A percentile compares a stretch with the other conserved stretches of the same genome.
phyloP scores from a whole-genome alignment of 1,140 invertebrate species.

The Aphelinus atriplicis region DNA sequence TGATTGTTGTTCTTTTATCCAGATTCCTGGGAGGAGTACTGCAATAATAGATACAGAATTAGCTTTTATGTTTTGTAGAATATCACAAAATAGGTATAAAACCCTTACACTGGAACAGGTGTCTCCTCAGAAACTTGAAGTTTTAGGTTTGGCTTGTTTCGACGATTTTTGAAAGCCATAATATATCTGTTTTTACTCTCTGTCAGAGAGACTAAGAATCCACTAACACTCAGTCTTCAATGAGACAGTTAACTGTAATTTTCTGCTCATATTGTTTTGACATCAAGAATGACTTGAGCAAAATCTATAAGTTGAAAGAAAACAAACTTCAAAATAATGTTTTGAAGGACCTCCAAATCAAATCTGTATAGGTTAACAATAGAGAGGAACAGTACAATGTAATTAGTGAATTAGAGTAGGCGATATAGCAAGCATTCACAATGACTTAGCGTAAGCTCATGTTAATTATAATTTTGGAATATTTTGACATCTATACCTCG shows the following conservation, averaged over 20 bases:
- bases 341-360: constrained; percentile 17
- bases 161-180: constrained; percentile 50
- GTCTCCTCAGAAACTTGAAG: constrained; percentile 64
- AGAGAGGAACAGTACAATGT: constrained; percentile 12
- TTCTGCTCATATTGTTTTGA: constrained; percentile 3
- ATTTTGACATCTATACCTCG: constrained; percentile 44
- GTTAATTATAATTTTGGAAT: constrained; percentile 16
- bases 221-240: constrained; percentile 4
- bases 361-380: constrained; percentile 23
- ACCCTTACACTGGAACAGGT: constrained; percentile 60
- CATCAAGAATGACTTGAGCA: constrained; percentile 21
- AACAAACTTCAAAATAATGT: constrained; percentile 16
- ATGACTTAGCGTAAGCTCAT: constrained; percentile 9
- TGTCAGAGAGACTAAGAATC: constrained; percentile 9
- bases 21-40: constrained; percentile 83
- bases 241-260: constrained; percentile 27
- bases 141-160: constrained; percentile 59
- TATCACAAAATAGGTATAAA: constrained; percentile 31
- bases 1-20: constrained; percentile 86
- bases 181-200: constrained; percentile 8
- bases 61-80: no score
- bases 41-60: constrained; percentile 41
- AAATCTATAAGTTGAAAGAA: constrained; percentile 25
- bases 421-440: constrained; percentile 4
- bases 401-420: not conserved